Conservation (phyloP, 2,888 invertebrate genomes). For the Andrena fulva region DNA sequence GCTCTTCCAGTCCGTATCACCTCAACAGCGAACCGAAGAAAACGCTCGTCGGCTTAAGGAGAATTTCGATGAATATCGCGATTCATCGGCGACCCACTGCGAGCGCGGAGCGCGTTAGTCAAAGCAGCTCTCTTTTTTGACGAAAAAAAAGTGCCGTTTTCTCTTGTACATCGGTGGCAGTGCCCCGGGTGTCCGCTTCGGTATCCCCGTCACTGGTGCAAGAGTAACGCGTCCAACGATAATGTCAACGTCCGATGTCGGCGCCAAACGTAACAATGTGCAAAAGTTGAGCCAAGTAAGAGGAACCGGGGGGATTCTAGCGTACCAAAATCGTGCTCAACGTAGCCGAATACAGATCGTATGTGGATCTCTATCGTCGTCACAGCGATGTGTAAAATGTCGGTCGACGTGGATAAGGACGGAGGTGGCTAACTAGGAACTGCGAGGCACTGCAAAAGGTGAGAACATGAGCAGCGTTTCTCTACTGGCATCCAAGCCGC, state of each 20-base stretch:
- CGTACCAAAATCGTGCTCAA: not conserved
- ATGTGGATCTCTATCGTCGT: constrained; percentile 28
- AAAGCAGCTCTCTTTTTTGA: not conserved
- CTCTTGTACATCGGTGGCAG: constrained; percentile 20
- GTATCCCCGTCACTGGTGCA: not conserved
- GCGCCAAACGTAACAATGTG: constrained; percentile 24
- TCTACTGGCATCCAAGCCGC: constrained; percentile 56
- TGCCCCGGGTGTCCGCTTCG: constrained; percentile 7
- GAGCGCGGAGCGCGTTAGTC: too few species aligned
- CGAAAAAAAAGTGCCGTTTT: constrained; percentile 27
- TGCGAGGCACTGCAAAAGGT: constrained; percentile 73
- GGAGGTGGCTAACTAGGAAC: constrained; percentile 82
- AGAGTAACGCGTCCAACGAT: constrained; percentile 21
- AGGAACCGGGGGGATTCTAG: constrained; percentile 4
- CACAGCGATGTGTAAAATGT: constrained; percentile 47
- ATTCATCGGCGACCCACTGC: not conserved
- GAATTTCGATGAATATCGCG: not conserved
- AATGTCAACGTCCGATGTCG: constrained; percentile 19
- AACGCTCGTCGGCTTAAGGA: not conserved
- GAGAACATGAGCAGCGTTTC: constrained; percentile 64
- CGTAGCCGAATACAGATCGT: constrained; percentile 6
- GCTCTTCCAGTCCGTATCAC: not conserved
- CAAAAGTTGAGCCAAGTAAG: constrained; percentile 28
- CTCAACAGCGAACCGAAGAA: not conserved
- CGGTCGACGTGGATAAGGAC: constrained; percentile 75